phyloP scores from a whole-genome alignment of 1,140 invertebrate species.

The Zophobas atratus region DNA sequence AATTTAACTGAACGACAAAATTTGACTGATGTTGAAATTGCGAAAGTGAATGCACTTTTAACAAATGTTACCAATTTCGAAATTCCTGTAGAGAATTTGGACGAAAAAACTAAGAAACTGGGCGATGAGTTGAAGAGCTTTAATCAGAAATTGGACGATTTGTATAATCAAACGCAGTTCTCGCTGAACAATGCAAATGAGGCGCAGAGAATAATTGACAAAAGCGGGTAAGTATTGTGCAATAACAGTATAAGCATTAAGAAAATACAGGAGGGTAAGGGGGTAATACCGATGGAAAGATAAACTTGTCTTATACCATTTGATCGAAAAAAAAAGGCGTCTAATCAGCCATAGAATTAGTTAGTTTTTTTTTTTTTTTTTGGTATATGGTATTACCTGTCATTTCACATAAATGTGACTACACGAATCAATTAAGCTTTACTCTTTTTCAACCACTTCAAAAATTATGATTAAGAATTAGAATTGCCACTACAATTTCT shows the following conservation, averaged over 20 bases:
- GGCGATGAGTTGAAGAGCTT: conserved; percentile 75
- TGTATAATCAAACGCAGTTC: conserved; percentile 77
- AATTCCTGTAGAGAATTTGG: conserved; percentile 77
- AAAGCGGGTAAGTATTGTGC: conserved; percentile 72
- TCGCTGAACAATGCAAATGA: conserved; percentile 74
- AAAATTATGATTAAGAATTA: too few species aligned
- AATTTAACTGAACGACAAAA: conserved; percentile 69
- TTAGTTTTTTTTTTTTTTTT: too few species aligned
- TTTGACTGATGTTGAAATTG: conserved; percentile 73
- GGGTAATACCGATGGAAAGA: background rate
- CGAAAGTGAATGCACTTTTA: conserved; percentile 77
- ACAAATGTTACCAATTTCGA: conserved; percentile 78
- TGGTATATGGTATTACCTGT: too few species aligned
- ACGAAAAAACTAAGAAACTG: conserved; percentile 69
- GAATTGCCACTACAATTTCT: too few species aligned
- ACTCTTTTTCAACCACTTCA: too few species aligned
- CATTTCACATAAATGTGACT: too few species aligned
- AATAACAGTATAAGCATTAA: background rate
- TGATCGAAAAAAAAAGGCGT: too few species aligned
- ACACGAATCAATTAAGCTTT: too few species aligned
- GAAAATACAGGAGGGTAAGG: background rate
- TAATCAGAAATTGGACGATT: conserved; percentile 80
- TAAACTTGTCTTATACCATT: too few species aligned
- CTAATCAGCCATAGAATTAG: too few species aligned
- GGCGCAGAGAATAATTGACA: conserved; percentile 76